phyloP scores from a whole-genome alignment of 2,113 vertebrate genomes.

The Anguilla japonica region DNA sequence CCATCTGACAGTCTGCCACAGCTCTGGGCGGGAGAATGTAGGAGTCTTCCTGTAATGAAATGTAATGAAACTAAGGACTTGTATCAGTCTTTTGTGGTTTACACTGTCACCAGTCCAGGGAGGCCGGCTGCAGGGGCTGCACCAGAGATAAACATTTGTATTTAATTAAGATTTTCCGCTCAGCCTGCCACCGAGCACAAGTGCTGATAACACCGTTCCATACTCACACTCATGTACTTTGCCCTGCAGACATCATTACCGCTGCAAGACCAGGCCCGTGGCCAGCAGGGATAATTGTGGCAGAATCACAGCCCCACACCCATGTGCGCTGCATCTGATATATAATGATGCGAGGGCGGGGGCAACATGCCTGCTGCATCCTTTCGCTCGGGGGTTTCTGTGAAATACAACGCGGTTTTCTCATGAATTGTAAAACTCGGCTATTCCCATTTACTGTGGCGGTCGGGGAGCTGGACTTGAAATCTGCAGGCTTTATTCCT shows the following conservation, averaged over 20 bases:
- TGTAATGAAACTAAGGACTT: slow-evolving; percentile 39
- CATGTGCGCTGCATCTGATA: neutral
- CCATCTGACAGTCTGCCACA: slow-evolving; percentile 21
- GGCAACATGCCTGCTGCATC: neutral
- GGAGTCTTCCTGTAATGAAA: slow-evolving; percentile 43
- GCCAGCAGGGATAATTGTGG: slow-evolving; percentile 14
- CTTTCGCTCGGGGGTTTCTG: neutral
- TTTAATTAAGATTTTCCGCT: slow-evolving; percentile 47
- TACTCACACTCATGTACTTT: slow-evolving; percentile 11
- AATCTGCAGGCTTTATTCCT: neutral
- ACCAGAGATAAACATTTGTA: slow-evolving; percentile 47
- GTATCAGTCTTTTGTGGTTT: slow-evolving; percentile 41
- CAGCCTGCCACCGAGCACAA: slow-evolving; percentile 36
- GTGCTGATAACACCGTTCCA: slow-evolving; percentile 27
- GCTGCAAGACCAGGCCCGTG: slow-evolving; percentile 20
- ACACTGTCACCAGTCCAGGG: slow-evolving; percentile 36
- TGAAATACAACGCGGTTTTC: neutral
- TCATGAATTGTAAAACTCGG: neutral
- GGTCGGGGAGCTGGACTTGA: neutral
- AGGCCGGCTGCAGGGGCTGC: slow-evolving; percentile 37
- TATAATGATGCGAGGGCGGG: neutral
- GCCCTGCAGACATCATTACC: slow-evolving; percentile 28
- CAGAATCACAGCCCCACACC: slow-evolving; percentile 18
- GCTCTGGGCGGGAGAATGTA: slow-evolving; percentile 15
- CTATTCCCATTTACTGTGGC: neutral